These are phyloP conservation scores for Leucoraja ocellata DNA, from an alignment of 2,797 vertebrate genomes.

Conservation along the genomic window DNA sequence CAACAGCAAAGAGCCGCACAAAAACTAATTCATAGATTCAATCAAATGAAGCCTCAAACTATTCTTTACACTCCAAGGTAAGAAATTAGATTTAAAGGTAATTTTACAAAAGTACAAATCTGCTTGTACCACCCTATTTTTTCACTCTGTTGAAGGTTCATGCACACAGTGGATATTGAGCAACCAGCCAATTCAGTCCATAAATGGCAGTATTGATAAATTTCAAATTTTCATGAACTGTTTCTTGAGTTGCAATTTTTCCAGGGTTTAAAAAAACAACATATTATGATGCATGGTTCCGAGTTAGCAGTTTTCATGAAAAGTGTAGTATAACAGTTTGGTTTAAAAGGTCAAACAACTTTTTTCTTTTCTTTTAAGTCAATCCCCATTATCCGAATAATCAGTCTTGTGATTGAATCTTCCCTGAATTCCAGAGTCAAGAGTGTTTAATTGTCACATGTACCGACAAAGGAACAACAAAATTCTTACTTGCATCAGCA, in stretches of 20 bases:
- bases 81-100: slow-evolving; percentile 39
- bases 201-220: background rate
- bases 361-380: no score
- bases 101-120: background rate
- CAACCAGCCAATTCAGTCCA: background rate
- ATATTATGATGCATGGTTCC: no score
- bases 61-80: slow-evolving; percentile 79
- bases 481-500: no score
- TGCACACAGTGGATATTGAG: background rate
- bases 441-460: no score
- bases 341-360: background rate
- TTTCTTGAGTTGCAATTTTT: background rate
- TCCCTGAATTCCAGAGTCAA: no score
- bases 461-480: no score
- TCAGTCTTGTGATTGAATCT: no score
- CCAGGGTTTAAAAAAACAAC: background rate
- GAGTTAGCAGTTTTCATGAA: background rate
- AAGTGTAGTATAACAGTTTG: no score
- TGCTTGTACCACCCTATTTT: background rate
- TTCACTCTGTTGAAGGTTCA: no score
- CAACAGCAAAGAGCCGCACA: slow-evolving; percentile 95
- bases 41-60: slow-evolving; percentile 75
- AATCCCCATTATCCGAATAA: no score
- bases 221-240: background rate
- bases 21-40: slow-evolving; percentile 87